Evolutionary conservation across 2,113 vertebrate genomes (phyloP).

Genomic region (Nannobrachium achirus): DNA sequence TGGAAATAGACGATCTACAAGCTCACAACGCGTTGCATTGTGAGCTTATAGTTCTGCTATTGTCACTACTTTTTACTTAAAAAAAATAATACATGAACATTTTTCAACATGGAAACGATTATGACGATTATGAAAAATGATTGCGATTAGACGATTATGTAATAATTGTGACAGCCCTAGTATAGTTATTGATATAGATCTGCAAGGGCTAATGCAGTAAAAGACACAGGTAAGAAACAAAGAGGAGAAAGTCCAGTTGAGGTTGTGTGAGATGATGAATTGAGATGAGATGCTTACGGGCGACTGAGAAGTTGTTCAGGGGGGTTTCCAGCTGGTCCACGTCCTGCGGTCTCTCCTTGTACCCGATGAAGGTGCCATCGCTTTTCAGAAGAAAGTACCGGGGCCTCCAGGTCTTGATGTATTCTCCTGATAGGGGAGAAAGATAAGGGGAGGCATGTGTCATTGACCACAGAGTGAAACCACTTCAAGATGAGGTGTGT

Average conservation of each 20-base stretch:
- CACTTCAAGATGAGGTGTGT: neutral
- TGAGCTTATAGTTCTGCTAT: no score
- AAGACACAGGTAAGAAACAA: constrained; percentile 35
- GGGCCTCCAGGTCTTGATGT: constrained; percentile 97
- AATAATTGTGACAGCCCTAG: no score
- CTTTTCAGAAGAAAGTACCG: constrained; percentile 96
- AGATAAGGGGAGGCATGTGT: constrained; percentile 15
- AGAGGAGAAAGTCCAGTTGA: constrained; percentile 32
- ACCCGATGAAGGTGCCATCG: constrained; percentile 96
- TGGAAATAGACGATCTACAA: no score
- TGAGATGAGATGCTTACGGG: constrained; percentile 90
- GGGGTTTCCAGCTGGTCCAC: constrained; percentile 94
- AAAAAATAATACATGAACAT: no score
- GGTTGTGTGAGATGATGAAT: constrained; percentile 44
- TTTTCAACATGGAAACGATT: no score
- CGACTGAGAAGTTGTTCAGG: constrained; percentile 98
- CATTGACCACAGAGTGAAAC: neutral
- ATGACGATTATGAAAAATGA: no score
- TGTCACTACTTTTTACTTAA: no score
- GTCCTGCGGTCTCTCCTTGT: constrained; percentile 96
- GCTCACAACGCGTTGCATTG: no score
- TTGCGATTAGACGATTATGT: no score
- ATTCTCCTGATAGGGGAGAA: constrained; percentile 85
- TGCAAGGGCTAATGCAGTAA: constrained; percentile 4
- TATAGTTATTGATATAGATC: no score